Conservation (phyloP, 1,140 invertebrate species). For the Drosophila biarmipes region DNA sequence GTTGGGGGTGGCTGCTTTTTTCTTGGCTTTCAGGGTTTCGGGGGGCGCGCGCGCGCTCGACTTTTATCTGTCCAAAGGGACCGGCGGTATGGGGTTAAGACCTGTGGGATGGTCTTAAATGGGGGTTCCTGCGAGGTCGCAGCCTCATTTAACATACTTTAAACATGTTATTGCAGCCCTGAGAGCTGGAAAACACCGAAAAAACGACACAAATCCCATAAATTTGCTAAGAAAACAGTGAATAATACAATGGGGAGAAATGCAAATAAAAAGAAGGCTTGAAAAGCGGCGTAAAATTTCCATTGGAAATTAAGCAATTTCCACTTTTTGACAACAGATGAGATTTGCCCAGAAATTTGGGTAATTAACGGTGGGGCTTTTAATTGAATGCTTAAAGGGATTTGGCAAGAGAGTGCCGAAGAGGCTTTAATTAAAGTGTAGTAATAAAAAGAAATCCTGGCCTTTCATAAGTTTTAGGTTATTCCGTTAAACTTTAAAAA, state of each 20-base stretch:
- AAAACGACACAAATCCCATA: constrained; percentile 58
- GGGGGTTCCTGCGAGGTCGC: constrained; percentile 34
- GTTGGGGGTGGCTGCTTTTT: background rate
- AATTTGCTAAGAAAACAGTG: constrained; percentile 61
- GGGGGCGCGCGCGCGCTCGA: constrained; percentile 17
- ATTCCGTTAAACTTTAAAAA: background rate
- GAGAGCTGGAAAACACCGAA: constrained; percentile 32
- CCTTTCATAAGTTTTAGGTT: background rate
- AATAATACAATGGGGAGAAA: constrained; percentile 26
- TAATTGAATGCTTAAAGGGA: constrained; percentile 12
- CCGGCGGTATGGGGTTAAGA: constrained; percentile 16
- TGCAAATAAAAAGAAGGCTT: constrained; percentile 39
- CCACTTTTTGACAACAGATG: constrained; percentile 23
- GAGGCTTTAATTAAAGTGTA: background rate
- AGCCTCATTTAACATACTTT: constrained; percentile 73
- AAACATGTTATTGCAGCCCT: constrained; percentile 67
- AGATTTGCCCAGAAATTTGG: constrained; percentile 12
- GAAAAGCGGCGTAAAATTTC: constrained; percentile 31
- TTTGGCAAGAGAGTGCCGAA: background rate
- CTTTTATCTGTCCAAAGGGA: constrained; percentile 73
- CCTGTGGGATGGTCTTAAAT: constrained; percentile 9
- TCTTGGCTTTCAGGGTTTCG: background rate
- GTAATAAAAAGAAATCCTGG: background rate
- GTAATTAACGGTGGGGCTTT: constrained; percentile 15
- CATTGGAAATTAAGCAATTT: constrained; percentile 53